These are phyloP conservation scores for Takifugu bimaculatus DNA, from an alignment of 2,113 vertebrate genomes.

Conservation along the genomic window DNA sequence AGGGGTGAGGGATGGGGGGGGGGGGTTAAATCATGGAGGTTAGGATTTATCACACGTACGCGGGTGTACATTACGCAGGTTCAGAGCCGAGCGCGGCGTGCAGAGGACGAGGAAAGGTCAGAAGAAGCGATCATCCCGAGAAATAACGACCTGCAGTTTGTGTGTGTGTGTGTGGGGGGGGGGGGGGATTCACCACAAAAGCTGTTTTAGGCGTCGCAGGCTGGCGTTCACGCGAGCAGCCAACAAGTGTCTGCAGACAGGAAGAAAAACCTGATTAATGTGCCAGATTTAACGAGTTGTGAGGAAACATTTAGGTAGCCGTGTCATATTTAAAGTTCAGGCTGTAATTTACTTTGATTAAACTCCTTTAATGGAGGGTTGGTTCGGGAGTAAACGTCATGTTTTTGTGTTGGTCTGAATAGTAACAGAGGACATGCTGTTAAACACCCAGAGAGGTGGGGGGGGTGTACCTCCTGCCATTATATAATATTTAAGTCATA, in stretches of 20 bases:
- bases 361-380: too few species aligned
- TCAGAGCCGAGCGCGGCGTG: constrained; percentile 31
- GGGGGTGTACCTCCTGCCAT: neutral
- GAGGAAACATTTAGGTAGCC: neutral
- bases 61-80: constrained; percentile 59
- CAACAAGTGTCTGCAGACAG: too few species aligned
- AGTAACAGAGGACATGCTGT: neutral
- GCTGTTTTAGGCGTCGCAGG: neutral
- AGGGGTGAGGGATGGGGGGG: neutral
- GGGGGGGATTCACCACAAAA: neutral
- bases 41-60: constrained; percentile 59
- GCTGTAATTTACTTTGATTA: neutral
- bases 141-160: constrained; percentile 3
- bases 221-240: too few species aligned
- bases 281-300: neutral
- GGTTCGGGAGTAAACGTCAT: too few species aligned
- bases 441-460: neutral
- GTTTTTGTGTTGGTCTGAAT: neutral
- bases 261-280: neutral
- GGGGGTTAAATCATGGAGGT: constrained; percentile 42
- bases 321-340: neutral
- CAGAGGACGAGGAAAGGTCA: constrained; percentile 49
- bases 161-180: neutral
- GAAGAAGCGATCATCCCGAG: constrained; percentile 18
- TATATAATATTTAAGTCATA: neutral